Conservation (phyloP, 2,888 invertebrate genomes). For the Harmothoe impar region DNA sequence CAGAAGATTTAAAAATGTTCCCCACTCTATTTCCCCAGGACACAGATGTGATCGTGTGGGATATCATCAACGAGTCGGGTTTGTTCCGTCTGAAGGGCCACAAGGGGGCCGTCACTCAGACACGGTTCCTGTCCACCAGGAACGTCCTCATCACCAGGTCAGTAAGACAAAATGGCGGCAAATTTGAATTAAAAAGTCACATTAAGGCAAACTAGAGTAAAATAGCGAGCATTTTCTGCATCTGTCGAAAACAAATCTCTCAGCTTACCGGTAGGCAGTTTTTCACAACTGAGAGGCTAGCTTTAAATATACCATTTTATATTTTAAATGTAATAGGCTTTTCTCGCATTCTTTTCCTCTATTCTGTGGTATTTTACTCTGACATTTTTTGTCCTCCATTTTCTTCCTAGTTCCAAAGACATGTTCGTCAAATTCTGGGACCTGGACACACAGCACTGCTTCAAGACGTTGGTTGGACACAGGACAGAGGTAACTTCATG, state of each 20-base stretch:
- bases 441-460: conserved; percentile 96
- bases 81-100: conserved; percentile 95
- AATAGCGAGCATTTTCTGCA: no score
- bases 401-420: conserved; percentile 92
- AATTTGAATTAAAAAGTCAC: no score
- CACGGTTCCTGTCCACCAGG: conserved; percentile 81
- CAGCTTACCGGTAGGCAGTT: no score
- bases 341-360: no score
- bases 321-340: no score
- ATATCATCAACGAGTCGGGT: conserved; percentile 95
- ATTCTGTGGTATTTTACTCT: no score
- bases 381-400: neutral
- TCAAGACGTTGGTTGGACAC: conserved; percentile 94
- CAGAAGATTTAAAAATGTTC: no score
- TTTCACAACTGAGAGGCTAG: no score
- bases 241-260: neutral
- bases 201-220: no score
- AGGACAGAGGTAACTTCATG: conserved; percentile 86
- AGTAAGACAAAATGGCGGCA: neutral
- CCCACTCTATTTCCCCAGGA: no score
- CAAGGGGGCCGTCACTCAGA: conserved; percentile 93
- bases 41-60: conserved; percentile 96
- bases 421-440: conserved; percentile 99
- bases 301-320: no score
- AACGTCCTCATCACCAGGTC: conserved; percentile 84